Base-by-base conservation (phyloP, 2,888 invertebrate genomes). In the Octonoba sinensis region DNA sequence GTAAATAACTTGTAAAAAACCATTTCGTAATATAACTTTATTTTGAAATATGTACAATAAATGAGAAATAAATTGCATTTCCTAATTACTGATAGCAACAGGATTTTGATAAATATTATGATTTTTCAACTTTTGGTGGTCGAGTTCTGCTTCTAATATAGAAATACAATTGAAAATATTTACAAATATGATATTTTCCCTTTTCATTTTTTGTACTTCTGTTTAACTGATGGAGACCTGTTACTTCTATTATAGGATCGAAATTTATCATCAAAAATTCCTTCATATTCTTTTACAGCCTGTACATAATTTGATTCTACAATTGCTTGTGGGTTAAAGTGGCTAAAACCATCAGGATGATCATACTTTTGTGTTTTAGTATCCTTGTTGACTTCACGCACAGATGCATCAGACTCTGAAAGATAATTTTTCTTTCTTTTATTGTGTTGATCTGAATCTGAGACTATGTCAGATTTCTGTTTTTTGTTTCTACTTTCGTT, bases 331-430 rank as follows among this genome's bases (percentile, higher is more conserved):
- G 82, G 82, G 27, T 49, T 66, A 15, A 65, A 2, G 56, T 74
- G 82, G 36, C 59, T 71, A 46, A 82, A 82, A 11, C 82, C 75
- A 71, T 82, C 82, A n/a, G 82, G 82, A 75, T 82, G 82, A 2
- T 59, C 44, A 22, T 49, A 16, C 8, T 56, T 46, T 36, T 56
- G 18, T 11, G 51, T 36, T 18, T 44, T n/a, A 27, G 59, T 57
- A 57, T 57, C 12, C 22, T 22, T 60, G 3, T 6, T 36, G 36
- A 6, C 15, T 20, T 62, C 59, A 59, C 11, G 16, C 54, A 18
- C 20, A 8, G 18, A 18, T 15, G 6, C 12, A 13, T 3, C 16
- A n/a, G 13, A 22, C 3, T 36, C 20, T 3, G 49, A 51, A 24
- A 13, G 46, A 49, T n/a, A n/a, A n/a, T 49, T 12, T 60, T 72